Evolutionary conservation across 2,888 invertebrate genomes (phyloP), one percentile per base, ranked within the genome.

Genomic region (Drosophila vallismaia): DNA sequence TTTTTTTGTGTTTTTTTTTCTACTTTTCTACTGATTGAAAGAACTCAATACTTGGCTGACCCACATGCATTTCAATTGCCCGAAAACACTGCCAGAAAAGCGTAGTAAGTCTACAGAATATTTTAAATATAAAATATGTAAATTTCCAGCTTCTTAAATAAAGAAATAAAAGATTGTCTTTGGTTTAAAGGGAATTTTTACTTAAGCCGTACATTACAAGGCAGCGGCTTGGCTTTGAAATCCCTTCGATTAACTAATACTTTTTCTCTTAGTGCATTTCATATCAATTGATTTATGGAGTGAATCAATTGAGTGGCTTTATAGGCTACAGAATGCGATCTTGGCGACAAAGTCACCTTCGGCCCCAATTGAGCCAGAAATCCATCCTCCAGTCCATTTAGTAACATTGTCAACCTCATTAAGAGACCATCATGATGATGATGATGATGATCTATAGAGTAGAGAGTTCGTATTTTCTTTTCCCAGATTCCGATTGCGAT

Each of bases 241-340:
- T 28, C 28, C 5, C 28, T 28, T 28, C 1, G 28, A 6, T 19
- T 19, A 19, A 28, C 6, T 28, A 28, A 3, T 5, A 28, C 4
- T 6, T 12, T 38, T 46, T 44, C 26, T 28, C 33, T 1, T 66
- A 28, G 44, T 49, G 28, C 29, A 12, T 7, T 42, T 7, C 45
- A 50, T 68, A 72, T 80, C 85, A 80, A 80, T 87, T 80, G 87
- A 86, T 80, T 83, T 88, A 83, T 74, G 14, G 36, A 12, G 7
- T 64, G 45, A 58, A 79, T 79, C 88, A 81, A 88, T 81, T 86
- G 88, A 67, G 38, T 42, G 51, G 33, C 68, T 10, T 45, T 44
- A 14, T 14, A 8, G 7, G 40, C 40, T 14, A 42, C n/a, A 33
- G 40, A 38, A 60, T 59, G 38, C 52, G 77, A 86, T 80, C 19